A percentile compares a stretch with the other conserved stretches of the same genome.
Evolutionary conservation across 2,888 invertebrate genomes (phyloP).

Genomic region (Xestia xanthographa): DNA sequence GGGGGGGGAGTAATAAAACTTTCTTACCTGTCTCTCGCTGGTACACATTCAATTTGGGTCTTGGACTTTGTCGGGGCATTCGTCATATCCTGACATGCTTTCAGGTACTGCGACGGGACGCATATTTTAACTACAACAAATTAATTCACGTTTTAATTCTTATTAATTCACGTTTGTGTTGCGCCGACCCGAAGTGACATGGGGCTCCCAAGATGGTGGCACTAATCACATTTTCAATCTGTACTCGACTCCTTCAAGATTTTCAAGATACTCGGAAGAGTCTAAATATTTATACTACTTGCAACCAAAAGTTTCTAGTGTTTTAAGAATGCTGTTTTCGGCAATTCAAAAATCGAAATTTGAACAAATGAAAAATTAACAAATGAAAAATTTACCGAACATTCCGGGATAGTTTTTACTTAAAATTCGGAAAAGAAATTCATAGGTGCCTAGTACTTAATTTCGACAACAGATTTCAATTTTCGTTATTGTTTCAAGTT

Average conservation of each 20-base stretch:
- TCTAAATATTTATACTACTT: neutral
- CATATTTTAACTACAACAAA: slow-evolving; percentile 92
- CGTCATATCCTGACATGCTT: slow-evolving; percentile 93
- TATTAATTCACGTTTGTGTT: neutral
- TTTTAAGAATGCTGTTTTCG: neutral
- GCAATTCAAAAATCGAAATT: neutral
- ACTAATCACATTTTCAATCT: no score
- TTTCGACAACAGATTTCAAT: neutral
- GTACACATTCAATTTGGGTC: slow-evolving; percentile 91
- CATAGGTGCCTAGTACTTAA: neutral
- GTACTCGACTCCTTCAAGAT: neutral
- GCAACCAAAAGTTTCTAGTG: neutral
- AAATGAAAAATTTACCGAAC: no score
- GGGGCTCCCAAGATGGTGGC: neutral
- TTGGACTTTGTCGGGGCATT: slow-evolving; percentile 91
- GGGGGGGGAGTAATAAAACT: no score
- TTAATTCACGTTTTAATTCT: neutral
- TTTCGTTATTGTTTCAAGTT: neutral
- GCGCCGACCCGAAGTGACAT: neutral
- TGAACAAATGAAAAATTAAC: neutral
- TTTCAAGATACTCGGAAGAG: neutral
- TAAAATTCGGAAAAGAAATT: no score
- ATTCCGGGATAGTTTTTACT: no score
- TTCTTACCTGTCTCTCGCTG: slow-evolving; percentile 93
- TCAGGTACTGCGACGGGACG: slow-evolving; percentile 92